Conservation (phyloP, 2,888 invertebrate species). For the Troides oblongomaculatus region DNA sequence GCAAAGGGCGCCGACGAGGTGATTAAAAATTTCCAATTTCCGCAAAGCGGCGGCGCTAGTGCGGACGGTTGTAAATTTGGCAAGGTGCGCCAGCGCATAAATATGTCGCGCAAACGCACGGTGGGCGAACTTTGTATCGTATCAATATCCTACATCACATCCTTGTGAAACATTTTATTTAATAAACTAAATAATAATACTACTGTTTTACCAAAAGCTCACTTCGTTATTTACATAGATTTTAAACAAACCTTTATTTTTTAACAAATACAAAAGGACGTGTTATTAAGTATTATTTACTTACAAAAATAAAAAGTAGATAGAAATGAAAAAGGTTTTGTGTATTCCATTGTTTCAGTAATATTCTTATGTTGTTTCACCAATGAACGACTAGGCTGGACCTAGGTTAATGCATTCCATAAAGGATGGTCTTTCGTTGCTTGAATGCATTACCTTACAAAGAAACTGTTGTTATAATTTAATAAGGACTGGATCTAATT, state of each 20-base stretch:
- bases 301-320: no score
- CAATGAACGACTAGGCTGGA: no score
- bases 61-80: slow-evolving; percentile 63
- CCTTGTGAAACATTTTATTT: background rate
- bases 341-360: no score
- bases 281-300: no score
- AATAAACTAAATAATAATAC: background rate
- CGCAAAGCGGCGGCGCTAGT: slow-evolving; percentile 45
- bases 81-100: slow-evolving; percentile 60
- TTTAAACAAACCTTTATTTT: background rate
- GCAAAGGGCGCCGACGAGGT: slow-evolving; percentile 59
- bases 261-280: background rate
- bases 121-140: slow-evolving; percentile 46
- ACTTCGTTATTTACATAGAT: background rate
- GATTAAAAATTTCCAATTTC: slow-evolving; percentile 70
- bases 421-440: no score
- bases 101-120: slow-evolving; percentile 63
- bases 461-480: background rate
- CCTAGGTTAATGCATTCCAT: no score
- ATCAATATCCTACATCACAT: background rate
- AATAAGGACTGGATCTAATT: background rate
- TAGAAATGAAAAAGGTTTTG: no score
- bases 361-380: no score
- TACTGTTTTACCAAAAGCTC: background rate
- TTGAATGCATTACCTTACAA: no score